These are phyloP conservation scores for Turritopsis rubra DNA, from an alignment of 30 jellyfish, hydroid and myxozoan species.

Conservation along the genomic window DNA sequence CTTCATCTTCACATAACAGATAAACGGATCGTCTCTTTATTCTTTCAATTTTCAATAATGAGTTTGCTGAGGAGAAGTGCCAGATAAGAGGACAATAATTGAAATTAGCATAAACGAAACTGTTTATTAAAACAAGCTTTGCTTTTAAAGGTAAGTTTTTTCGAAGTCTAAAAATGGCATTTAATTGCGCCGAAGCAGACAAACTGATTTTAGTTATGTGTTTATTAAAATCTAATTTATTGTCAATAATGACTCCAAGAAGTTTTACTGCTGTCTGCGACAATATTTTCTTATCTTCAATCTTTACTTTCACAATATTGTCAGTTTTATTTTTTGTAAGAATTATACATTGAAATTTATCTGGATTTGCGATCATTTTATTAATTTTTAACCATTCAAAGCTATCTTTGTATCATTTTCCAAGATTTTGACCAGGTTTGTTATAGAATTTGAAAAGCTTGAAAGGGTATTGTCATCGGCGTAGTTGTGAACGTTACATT, in stretches of 20 bases:
- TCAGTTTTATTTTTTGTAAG: slow-evolving; percentile 20
- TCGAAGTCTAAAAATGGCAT: slow-evolving; percentile 31
- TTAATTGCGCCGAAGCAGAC: slow-evolving; percentile 38
- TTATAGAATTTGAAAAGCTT: slow-evolving; percentile 24
- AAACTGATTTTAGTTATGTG: slow-evolving; percentile 32
- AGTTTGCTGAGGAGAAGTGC: too few relatives aligned
- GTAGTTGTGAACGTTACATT: slow-evolving; percentile 25
- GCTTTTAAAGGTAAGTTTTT: slow-evolving; percentile 19
- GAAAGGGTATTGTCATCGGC: slow-evolving; percentile 42
- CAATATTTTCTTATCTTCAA: slow-evolving; percentile 26
- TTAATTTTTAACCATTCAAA: slow-evolving; percentile 27
- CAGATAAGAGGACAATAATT: slow-evolving; percentile 36
- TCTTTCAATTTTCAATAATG: too few relatives aligned
- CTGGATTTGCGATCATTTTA: slow-evolving; percentile 53
- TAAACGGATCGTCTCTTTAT: too few relatives aligned
- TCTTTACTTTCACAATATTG: slow-evolving; percentile 23
- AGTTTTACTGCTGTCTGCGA: slow-evolving; percentile 44
- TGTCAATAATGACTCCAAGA: slow-evolving; percentile 37
- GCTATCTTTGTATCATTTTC: slow-evolving; percentile 24
- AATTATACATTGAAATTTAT: slow-evolving; percentile 36
- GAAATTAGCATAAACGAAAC: slow-evolving; percentile 29
- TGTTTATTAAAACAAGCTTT: slow-evolving; percentile 23
- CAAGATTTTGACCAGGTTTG: slow-evolving; percentile 16
- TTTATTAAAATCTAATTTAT: slow-evolving; percentile 24
- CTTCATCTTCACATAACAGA: too few relatives aligned